These are phyloP conservation scores for Centrocercus urophasianus DNA, from an alignment of 2,113 vertebrate genomes.

Conservation along the genomic window DNA sequence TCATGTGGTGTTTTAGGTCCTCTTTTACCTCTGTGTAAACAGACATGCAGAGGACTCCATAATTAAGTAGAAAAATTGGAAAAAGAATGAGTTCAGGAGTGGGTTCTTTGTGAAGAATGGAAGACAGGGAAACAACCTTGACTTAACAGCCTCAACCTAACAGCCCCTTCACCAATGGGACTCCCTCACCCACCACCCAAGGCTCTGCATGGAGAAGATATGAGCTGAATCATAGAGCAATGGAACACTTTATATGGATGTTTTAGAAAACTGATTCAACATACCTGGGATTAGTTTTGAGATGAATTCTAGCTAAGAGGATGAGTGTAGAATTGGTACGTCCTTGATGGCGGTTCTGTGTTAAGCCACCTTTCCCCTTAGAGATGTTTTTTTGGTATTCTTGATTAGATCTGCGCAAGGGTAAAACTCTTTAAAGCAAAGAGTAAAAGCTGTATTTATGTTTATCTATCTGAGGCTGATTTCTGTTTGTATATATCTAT, in stretches of 20 bases:
- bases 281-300: background rate
- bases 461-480: background rate
- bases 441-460: background rate
- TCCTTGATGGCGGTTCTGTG: background rate
- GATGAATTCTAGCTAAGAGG: background rate
- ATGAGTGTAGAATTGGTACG: background rate
- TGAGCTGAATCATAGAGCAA: background rate
- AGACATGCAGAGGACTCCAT: background rate
- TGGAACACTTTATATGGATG: background rate
- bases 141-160: no score
- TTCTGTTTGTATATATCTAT: background rate
- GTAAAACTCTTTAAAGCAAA: background rate
- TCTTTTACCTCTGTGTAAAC: background rate
- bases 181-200: background rate
- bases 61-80: background rate
- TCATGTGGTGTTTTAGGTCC: background rate
- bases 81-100: background rate
- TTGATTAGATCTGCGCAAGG: background rate
- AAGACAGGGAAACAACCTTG: background rate
- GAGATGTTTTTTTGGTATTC: background rate
- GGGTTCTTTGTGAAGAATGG: background rate
- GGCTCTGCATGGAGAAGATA: background rate
- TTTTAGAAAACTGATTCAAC: background rate
- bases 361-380: background rate
- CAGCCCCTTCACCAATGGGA: accelerated